phyloP scores from a whole-genome alignment of 2,797 vertebrate species.

The Tangara arthus region DNA sequence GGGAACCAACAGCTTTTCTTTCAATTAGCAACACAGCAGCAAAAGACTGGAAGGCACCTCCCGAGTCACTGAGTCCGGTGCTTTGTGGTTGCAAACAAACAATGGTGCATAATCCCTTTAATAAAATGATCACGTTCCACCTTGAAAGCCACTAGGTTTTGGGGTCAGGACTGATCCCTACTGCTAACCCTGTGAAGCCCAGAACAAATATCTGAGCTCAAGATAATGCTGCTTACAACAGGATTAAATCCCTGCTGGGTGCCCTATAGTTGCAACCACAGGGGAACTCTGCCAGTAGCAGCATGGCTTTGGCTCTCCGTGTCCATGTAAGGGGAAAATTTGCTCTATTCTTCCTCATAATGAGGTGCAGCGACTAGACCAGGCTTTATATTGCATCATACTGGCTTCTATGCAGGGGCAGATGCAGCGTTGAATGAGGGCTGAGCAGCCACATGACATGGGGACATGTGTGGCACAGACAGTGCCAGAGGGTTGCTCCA shows the following conservation, averaged over 20 bases:
- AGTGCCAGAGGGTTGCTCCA: not conserved
- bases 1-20: conserved; percentile 43
- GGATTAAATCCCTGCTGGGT: conserved; percentile 62
- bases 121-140: conserved; percentile 49
- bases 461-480: not conserved
- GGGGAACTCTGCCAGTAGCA: conserved; percentile 26
- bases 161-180: conserved; percentile 42
- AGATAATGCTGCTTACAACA: conserved; percentile 63
- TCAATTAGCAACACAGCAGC: conserved; percentile 37
- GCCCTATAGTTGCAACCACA: conserved; percentile 19
- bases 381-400: not conserved
- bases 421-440: not conserved
- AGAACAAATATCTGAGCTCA: conserved; percentile 54
- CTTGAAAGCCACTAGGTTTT: conserved; percentile 42
- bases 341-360: conserved; percentile 41
- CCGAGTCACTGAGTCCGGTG: not conserved
- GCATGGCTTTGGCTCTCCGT: not conserved
- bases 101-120: conserved; percentile 47
- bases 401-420: conserved; percentile 1
- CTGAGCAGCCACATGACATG: not conserved
- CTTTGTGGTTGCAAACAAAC: conserved; percentile 55
- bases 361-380: conserved; percentile 27
- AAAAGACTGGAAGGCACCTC: conserved; percentile 31
- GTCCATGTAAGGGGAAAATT: conserved; percentile 63
- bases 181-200: conserved; percentile 43